Conservation (phyloP, 2,113 vertebrate species). For the Lycaon pictus region DNA sequence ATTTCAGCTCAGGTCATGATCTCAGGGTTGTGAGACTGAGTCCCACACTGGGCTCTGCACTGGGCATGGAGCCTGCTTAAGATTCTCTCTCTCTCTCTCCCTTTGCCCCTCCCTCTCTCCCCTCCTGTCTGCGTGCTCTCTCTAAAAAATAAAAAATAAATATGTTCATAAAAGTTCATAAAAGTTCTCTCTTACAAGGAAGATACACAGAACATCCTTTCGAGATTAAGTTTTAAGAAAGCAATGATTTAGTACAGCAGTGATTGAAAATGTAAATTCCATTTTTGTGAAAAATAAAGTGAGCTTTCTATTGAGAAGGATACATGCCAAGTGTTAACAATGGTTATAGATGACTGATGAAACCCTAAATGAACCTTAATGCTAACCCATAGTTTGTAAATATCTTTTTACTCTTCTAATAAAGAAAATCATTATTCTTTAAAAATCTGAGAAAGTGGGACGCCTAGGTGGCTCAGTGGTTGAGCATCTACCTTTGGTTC, state of each 20-base stretch:
- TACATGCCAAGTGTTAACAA: background rate
- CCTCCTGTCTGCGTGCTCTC: background rate
- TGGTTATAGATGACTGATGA: background rate
- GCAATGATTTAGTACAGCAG: background rate
- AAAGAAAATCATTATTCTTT: background rate
- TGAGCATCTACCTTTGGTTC: too few species aligned
- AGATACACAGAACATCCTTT: background rate
- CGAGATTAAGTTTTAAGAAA: constrained; percentile 12
- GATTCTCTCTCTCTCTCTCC: background rate
- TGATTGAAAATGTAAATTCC: background rate
- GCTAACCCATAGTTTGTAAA: background rate
- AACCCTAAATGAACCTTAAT: background rate
- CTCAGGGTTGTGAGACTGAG: background rate
- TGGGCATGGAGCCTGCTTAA: background rate
- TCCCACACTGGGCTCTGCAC: background rate
- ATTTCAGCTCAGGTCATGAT: background rate
- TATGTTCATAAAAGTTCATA: background rate
- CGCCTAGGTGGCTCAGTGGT: too few species aligned
- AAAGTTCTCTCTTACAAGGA: background rate
- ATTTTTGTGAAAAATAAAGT: constrained; percentile 1
- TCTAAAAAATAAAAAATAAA: background rate
- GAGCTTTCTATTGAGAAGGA: background rate
- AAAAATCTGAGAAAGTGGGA: background rate
- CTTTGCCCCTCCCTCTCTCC: background rate
- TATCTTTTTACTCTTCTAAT: background rate